phyloP scores from a whole-genome alignment of 2,888 invertebrate genomes.

The Rhagophthalmus giganteus region DNA sequence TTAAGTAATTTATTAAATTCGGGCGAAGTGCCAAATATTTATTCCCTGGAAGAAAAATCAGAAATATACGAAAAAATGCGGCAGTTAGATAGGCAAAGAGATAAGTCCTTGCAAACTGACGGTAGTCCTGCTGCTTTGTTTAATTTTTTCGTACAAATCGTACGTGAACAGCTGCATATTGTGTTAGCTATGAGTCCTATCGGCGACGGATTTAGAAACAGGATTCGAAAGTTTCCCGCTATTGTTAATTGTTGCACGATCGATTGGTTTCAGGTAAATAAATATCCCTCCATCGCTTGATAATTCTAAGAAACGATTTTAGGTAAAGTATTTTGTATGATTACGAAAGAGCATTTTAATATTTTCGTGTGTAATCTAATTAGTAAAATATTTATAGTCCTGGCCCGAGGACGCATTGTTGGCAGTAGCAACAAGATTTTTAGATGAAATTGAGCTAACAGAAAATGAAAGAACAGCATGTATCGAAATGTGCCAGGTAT shows the following conservation, averaged over 20 bases:
- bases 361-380: too few relatives aligned
- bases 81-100: slow-evolving; percentile 83
- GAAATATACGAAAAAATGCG: slow-evolving; percentile 94
- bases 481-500: slow-evolving; percentile 86
- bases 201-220: slow-evolving; percentile 79
- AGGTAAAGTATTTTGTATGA: too few relatives aligned
- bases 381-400: slow-evolving; percentile 59
- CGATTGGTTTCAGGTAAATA: slow-evolving; percentile 92
- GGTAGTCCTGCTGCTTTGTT: slow-evolving; percentile 88
- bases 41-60: slow-evolving; percentile 79
- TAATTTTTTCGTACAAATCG: slow-evolving; percentile 86
- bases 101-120: slow-evolving; percentile 87
- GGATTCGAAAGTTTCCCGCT: slow-evolving; percentile 88
- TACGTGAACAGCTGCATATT: slow-evolving; percentile 88
- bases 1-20: slow-evolving; percentile 90
- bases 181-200: slow-evolving; percentile 90
- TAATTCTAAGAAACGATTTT: too few relatives aligned
- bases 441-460: slow-evolving; percentile 77
- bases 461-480: slow-evolving; percentile 74
- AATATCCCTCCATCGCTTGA: too few relatives aligned
- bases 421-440: slow-evolving; percentile 83
- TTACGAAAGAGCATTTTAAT: too few relatives aligned
- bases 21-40: slow-evolving; percentile 92
- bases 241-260: slow-evolving; percentile 95
- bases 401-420: slow-evolving; percentile 94